Percentiles rank a stretch among this genome's conserved stretches.
phyloP scores from a whole-genome alignment of 2,888 invertebrate species.

The Pemphredon lugubris region DNA sequence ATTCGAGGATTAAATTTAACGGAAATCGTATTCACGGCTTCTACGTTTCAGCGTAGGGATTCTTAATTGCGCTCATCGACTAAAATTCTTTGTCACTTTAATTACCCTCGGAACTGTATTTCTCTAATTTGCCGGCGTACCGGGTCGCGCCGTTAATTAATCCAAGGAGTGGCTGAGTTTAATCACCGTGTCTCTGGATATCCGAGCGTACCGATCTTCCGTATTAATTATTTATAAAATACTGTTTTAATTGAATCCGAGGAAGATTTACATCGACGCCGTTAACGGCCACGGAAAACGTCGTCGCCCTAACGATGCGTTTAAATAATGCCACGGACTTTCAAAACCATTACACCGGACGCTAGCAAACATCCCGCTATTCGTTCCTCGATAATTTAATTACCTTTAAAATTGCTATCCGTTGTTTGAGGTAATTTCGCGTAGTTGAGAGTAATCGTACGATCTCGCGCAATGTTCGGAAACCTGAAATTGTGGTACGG shows the following conservation, averaged over 20 bases:
- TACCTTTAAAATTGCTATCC: no score
- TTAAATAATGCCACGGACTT: no score
- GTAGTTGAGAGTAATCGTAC: no score
- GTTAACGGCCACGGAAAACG: no score
- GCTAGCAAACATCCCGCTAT: no score
- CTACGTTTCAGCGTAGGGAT: background rate
- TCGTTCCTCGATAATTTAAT: no score
- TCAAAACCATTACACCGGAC: no score
- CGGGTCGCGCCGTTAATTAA: constrained; percentile 26
- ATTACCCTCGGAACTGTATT: constrained; percentile 18
- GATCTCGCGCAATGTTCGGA: no score
- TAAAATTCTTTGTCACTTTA: constrained; percentile 28
- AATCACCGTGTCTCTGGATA: constrained; percentile 4
- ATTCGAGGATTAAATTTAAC: background rate
- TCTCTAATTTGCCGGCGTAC: constrained; percentile 1
- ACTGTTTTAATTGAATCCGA: background rate
- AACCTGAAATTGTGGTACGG: constrained; percentile 20
- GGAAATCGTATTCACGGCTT: background rate
- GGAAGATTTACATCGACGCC: background rate
- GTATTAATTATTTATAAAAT: constrained; percentile 1
- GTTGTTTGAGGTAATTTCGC: no score
- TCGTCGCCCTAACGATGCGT: background rate
- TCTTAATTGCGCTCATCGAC: constrained; percentile 22
- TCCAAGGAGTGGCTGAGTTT: constrained; percentile 1
- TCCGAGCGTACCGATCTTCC: background rate